A percentile compares a stretch with the other conserved stretches of the same genome.
These are phyloP conservation scores for Gymnoscopelus microlampas DNA, from an alignment of 2,797 vertebrate species.

Conservation along the genomic window DNA sequence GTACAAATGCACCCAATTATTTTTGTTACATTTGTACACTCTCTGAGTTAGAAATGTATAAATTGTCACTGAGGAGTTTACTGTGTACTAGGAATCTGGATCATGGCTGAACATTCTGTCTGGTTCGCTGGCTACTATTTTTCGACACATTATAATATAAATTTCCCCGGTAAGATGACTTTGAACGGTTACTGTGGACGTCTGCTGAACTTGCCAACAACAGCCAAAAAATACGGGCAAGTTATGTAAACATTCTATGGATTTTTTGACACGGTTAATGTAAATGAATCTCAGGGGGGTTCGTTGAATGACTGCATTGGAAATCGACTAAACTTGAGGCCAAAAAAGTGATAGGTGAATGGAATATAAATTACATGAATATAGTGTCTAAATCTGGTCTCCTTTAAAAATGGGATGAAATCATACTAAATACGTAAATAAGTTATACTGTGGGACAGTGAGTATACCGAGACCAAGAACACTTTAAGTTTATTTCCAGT, in stretches of 20 bases:
- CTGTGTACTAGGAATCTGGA: slow-evolving; percentile 54
- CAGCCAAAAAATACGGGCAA: no score
- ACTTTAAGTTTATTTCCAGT: slow-evolving; percentile 13
- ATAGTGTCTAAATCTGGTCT: no score
- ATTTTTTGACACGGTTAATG: no score
- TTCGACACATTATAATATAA: slow-evolving; percentile 52
- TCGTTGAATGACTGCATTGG: slow-evolving; percentile 41
- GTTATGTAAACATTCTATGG: no score
- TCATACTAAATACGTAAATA: no score
- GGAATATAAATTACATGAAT: slow-evolving; percentile 24
- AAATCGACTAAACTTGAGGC: slow-evolving; percentile 54
- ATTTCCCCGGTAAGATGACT: slow-evolving; percentile 43
- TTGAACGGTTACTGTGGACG: not conserved
- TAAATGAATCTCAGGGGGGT: no score
- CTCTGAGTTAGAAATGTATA: no score
- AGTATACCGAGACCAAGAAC: slow-evolving; percentile 25
- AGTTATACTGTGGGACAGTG: slow-evolving; percentile 2
- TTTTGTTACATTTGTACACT: no score
- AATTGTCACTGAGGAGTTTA: slow-evolving; percentile 11
- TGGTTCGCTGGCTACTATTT: slow-evolving; percentile 52
- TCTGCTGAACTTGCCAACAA: no score
- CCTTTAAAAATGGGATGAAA: no score
- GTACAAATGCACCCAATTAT: no score
- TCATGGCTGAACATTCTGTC: slow-evolving; percentile 52
- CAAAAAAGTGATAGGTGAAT: slow-evolving; percentile 40